Evolutionary conservation across 2,888 invertebrate genomes (phyloP).

Genomic region (Andrena dorsata): DNA sequence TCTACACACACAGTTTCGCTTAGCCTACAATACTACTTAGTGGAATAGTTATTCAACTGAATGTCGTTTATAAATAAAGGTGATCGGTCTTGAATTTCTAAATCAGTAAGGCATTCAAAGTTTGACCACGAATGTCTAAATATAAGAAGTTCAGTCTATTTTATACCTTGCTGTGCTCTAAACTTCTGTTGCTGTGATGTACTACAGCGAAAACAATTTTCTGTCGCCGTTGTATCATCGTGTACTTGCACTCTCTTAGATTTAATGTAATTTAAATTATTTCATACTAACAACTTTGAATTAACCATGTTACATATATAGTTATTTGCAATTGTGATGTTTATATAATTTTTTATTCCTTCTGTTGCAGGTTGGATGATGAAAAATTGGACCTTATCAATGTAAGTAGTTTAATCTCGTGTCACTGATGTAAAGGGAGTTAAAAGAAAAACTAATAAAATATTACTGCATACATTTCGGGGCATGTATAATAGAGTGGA

Average conservation of each 20-base stretch:
- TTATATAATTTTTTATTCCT: constrained; percentile 53
- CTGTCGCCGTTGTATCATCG: constrained; percentile 35
- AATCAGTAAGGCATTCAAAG: no score
- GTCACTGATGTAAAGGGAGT: background rate
- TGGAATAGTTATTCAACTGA: no score
- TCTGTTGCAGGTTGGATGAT: constrained; percentile 90
- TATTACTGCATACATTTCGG: background rate
- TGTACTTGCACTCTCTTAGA: constrained; percentile 28
- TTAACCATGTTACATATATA: constrained; percentile 13
- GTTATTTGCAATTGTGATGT: constrained; percentile 2
- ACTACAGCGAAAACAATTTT: constrained; percentile 60
- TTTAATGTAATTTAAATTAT: constrained; percentile 29
- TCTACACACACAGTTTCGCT: no score
- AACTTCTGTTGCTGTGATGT: constrained; percentile 59
- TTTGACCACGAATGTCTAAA: no score
- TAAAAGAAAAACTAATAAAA: background rate
- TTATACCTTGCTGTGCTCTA: constrained; percentile 26
- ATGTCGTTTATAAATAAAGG: no score
- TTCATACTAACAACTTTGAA: constrained; percentile 23
- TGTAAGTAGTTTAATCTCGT: constrained; percentile 88
- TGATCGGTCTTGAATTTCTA: no score
- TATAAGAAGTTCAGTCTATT: no score
- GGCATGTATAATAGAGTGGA: no score
- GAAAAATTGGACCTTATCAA: constrained; percentile 95
- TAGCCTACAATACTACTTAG: no score